A percentile compares a stretch with the other conserved stretches of the same genome.
Conservation (phyloP, 2,113 vertebrate genomes). For the Xiphias gladius region DNA sequence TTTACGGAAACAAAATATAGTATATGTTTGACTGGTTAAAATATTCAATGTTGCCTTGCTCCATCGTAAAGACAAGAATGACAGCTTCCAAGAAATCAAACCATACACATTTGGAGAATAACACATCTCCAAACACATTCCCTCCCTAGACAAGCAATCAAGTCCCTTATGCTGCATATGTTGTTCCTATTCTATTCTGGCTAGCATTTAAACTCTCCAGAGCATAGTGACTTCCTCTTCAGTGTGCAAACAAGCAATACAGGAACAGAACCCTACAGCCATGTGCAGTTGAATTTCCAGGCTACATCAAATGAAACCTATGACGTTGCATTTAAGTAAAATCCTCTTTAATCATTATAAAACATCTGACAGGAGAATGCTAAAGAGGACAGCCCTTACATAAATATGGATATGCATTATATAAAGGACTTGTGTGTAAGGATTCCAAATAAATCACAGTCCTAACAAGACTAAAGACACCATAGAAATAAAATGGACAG, state of each 20-base stretch:
- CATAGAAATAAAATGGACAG: not conserved
- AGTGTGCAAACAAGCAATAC: constrained; percentile 13
- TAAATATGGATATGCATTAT: not conserved
- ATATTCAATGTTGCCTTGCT: not conserved
- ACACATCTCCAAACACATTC: not conserved
- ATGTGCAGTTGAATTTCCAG: constrained; percentile 4
- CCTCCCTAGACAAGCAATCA: not conserved
- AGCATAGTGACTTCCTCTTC: constrained; percentile 8
- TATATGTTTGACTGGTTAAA: constrained; percentile 8
- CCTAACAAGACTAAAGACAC: not conserved
- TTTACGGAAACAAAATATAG: not conserved
- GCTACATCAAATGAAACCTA: constrained; percentile 32
- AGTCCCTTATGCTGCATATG: not conserved
- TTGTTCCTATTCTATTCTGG: constrained; percentile 18
- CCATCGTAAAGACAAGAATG: not conserved
- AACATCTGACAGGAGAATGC: not conserved
- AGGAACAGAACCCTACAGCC: not conserved
- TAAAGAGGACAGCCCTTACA: not conserved
- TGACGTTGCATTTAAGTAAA: constrained; percentile 13
- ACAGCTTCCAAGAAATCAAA: constrained; percentile 18
- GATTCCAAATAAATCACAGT: not conserved
- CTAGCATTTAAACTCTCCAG: constrained; percentile 8
- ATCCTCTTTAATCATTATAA: not conserved
- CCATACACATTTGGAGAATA: constrained; percentile 19
- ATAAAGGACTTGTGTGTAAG: not conserved